Base-by-base conservation (phyloP, 2,888 invertebrate genomes). In the Urechis unicinctus region DNA sequence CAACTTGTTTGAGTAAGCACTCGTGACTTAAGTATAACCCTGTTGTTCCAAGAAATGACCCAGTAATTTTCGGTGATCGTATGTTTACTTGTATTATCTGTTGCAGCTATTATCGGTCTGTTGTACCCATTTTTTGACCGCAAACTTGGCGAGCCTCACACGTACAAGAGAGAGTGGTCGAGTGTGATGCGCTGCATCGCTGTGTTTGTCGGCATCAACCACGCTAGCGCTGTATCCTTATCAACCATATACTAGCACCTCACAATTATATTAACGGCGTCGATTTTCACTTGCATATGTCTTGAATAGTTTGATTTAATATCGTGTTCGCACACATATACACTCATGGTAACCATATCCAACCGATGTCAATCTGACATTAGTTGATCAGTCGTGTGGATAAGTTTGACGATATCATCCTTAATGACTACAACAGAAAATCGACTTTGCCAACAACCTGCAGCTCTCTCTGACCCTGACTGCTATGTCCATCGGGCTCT, bases 171-270 rank as follows among this genome's bases (percentile, higher is more conserved):
- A 28, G 80, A 80, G 59, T 80, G 80, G 80, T 76, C 79, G 29
- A 77, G 73, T 64, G 79, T 80, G n/a, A 77, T 80, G 74, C 62
- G 79, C 64, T 79, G 79, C 66, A 71, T 79, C 1, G 78, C 79
- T 28, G 73, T 79, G 22, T 80, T 79, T 66, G 77, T 80, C 29
- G 80, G 80, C 41, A 79, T 80, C 58, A 80, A 80, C 64, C 79
- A 80, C 63, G 79, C 79, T 50, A 78, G 77, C 71, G 78, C 78
- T 63, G 79, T 79, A 79, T 75, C 74, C 73, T 75, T 74, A 56
- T 55, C 4, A 9, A n/a, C 9, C 22, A 21, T 29, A n/a, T 1
- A 24, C 4, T 25, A n/a, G 31, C 2, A 30, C 22, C 24, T 26
- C 1, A 55, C 25, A 24, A 26, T 26, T n/a, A n/a, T n/a, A n/a